Percentiles rank a stretch among this genome's conserved stretches.
Conservation (phyloP, 2,797 vertebrate species). For the Garrulus glandarius region DNA sequence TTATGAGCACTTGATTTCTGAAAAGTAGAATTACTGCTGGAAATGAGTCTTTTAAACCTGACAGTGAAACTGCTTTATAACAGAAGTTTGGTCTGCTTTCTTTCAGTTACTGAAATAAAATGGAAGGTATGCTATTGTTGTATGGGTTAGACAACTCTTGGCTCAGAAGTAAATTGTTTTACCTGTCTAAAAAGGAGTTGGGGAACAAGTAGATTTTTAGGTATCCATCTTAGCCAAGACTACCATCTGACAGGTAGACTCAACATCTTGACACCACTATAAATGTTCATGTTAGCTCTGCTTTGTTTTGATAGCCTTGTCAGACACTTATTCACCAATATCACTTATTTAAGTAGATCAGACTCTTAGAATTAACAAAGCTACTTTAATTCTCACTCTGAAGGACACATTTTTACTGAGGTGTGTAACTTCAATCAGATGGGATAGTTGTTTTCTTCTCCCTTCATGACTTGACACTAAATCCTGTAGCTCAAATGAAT, state of each 20-base stretch:
- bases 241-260: constrained; percentile 25
- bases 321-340: background rate
- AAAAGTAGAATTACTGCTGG: background rate
- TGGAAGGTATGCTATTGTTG: background rate
- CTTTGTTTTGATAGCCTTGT: constrained; percentile 9
- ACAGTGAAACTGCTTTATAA: background rate
- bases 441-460: background rate
- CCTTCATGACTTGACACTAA: background rate
- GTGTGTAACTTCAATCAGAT: background rate
- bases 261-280: background rate
- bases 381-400: background rate
- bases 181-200: background rate
- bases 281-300: constrained; percentile 5
- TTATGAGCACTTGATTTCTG: background rate
- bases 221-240: background rate
- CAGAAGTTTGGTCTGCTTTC: background rate
- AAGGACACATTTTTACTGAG: background rate
- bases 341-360: background rate
- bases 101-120: background rate
- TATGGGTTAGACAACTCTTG: background rate
- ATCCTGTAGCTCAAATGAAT: background rate
- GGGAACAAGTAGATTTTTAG: background rate
- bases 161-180: background rate
- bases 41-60: background rate
- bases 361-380: background rate